Percentiles rank a stretch among this genome's conserved stretches.
Evolutionary conservation across 1,140 invertebrate species (phyloP).

Genomic region (Ostrea edulis): DNA sequence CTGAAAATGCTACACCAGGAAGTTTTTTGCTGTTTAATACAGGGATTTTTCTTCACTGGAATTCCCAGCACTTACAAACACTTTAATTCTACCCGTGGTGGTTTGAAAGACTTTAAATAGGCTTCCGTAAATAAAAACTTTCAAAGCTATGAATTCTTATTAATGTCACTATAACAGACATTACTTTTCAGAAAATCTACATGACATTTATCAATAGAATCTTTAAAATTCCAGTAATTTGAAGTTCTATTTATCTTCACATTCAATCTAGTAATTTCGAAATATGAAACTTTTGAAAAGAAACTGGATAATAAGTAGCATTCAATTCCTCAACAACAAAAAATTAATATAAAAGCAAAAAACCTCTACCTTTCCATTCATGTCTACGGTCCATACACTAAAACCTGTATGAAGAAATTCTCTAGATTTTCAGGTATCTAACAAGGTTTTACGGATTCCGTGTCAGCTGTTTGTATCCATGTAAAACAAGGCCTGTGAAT

Average conservation of each 20-base stretch:
- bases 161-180: no score
- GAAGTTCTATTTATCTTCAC: neutral
- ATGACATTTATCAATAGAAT: no score
- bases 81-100: neutral
- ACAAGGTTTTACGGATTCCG: conserved; percentile 17
- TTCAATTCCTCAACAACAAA: neutral
- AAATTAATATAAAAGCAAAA: neutral
- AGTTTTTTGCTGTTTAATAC: neutral
- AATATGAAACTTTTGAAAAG: neutral
- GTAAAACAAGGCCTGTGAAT: conserved; percentile 2
- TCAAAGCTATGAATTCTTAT: neutral
- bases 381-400: neutral
- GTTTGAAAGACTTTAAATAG: neutral
- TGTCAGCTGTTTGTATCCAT: neutral
- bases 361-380: conserved; percentile 29
- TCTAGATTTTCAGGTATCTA: conserved; percentile 18
- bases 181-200: no score
- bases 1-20: neutral
- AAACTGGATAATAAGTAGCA: neutral
- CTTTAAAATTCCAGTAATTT: neutral
- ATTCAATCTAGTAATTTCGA: neutral
- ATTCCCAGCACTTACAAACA: neutral
- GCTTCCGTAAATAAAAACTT: neutral
- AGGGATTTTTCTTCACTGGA: no score
- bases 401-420: neutral